Base-by-base conservation (phyloP, 2,113 vertebrate species). In the Quiscalus mexicanus region DNA sequence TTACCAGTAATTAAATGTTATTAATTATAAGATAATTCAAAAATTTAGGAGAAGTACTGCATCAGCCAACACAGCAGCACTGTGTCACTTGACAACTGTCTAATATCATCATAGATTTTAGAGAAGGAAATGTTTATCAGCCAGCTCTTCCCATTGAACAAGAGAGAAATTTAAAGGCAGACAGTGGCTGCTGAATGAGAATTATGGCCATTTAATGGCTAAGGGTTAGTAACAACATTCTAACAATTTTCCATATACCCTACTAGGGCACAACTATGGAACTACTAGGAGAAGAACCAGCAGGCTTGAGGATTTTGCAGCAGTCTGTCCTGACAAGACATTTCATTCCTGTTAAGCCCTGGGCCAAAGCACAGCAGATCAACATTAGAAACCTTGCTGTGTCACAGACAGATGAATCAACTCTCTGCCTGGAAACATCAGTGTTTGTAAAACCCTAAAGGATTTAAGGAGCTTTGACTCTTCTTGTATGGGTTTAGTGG, bases 401-500 rank as follows among this genome's bases (percentile, higher is more conserved):
- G 7, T 25, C 52, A 41, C 12, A 62, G 31, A 25, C 11, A 59
- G 70, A 53, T 45, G 11, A 83, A 83, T 70, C 30, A 78, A 9
- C 42, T 41, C 31, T 49, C 49, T 80, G 25, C 15, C 53, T 68
- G 39, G 35, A 84, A 86, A 62, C 6, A 5, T 2, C 4, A 25
- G 10, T 12, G 17, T 39, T 24, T 58, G 45, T 37, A 49, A 74
- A 92, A 53, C 7, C 23, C 41, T 24, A 31, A 58, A 15, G 39
- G 27, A 71, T 49, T 71, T 69, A 75, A 70, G 55, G 35, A 84
- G 60, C 9, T 85, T 20, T 65, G n/a, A 62, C 30, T 18, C 14
- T 55, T 37, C 33, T 27, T 22, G 5, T 44, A 35, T 0, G 0
- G 18, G 11, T 52, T 77, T 14, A 60, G 50, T 0, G 4, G 33